Evolutionary conservation across 2,797 vertebrate genomes (phyloP).

Genomic region (Numenius phaeopus): DNA sequence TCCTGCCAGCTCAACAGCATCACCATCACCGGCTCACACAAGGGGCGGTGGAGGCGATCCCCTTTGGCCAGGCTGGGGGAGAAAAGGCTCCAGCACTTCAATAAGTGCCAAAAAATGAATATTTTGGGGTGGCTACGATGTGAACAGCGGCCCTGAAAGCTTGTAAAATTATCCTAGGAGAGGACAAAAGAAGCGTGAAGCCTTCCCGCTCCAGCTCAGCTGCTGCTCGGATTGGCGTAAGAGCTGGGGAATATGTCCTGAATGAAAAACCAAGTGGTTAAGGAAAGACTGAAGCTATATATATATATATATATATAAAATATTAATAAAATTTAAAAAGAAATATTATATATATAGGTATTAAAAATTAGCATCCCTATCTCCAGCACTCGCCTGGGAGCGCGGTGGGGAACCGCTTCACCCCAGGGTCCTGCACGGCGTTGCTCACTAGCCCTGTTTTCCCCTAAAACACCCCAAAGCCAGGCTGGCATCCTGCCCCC

Average conservation of each 20-base stretch:
- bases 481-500: not conserved
- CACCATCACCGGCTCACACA: not conserved
- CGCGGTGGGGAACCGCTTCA: fast-evolving
- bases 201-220: not conserved
- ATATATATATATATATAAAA: no score
- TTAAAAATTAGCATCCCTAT: not conserved
- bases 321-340: not conserved
- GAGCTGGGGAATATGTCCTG: not conserved
- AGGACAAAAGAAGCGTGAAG: not conserved
- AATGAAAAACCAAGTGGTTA: not conserved
- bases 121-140: not conserved
- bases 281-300: not conserved
- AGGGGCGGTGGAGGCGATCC: not conserved
- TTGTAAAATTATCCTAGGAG: not conserved
- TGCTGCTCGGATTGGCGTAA: not conserved
- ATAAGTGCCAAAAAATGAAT: fast-evolving
- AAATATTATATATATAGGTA: no score
- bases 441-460: not conserved
- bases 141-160: fast-evolving
- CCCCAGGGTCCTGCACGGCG: fast-evolving
- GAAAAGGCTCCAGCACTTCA: not conserved
- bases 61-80: not conserved
- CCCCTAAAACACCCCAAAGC: not conserved
- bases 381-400: not conserved
- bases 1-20: not conserved